These are phyloP conservation scores for Antechinus stuartii DNA, from an alignment of 2,113 vertebrate species.

Conservation along the genomic window DNA sequence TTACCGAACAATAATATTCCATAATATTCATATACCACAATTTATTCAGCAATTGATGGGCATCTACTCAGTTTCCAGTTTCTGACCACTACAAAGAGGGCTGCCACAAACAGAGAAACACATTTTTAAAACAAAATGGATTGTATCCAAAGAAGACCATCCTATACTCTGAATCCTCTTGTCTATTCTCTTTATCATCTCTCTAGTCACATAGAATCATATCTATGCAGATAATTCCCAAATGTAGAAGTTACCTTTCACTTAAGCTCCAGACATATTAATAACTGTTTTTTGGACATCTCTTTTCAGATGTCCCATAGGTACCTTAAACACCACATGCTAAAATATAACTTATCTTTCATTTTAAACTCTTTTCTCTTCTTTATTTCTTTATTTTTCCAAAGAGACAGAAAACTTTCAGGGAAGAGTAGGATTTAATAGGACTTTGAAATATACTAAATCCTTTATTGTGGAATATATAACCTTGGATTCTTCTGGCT, in stretches of 20 bases:
- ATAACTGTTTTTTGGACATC: background rate
- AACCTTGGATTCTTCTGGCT: background rate
- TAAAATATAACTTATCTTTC: background rate
- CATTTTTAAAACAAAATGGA: background rate
- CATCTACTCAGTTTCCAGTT: background rate
- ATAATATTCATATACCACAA: no score
- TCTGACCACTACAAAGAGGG: no score
- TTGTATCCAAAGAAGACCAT: background rate
- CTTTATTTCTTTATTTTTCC: background rate
- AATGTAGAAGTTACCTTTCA: background rate
- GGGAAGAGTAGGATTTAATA: background rate
- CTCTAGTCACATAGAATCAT: background rate
- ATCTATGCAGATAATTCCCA: background rate
- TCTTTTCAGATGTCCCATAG: background rate
- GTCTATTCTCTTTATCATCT: background rate
- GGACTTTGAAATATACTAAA: background rate
- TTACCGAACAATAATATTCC: no score
- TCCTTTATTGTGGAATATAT: background rate
- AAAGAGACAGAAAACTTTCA: background rate
- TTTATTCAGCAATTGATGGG: no score
- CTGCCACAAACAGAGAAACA: no score
- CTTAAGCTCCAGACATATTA: background rate
- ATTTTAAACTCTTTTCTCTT: background rate
- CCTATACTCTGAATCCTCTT: background rate
- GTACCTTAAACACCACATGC: background rate